A percentile compares a stretch with the other conserved stretches of the same genome.
These are phyloP conservation scores for Drosophila putrida DNA, from an alignment of 2,888 invertebrate species.

Conservation along the genomic window DNA sequence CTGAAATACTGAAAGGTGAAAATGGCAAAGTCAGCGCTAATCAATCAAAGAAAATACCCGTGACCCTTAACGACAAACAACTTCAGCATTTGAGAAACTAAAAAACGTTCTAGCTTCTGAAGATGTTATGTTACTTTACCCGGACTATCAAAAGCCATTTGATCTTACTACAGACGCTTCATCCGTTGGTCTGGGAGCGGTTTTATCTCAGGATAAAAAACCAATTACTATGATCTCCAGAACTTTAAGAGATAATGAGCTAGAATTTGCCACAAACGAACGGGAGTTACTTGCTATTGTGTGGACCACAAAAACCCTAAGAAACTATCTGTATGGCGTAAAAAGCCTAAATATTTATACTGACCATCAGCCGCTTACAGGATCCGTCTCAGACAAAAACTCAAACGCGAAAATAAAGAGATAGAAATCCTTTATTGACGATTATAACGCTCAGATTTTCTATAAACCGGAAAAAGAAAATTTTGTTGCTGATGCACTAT, in stretches of 20 bases:
- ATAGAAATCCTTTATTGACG: slow-evolving; percentile 1
- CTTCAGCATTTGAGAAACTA: not conserved
- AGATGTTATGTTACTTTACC: slow-evolving; percentile 1
- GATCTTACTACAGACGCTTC: not conserved
- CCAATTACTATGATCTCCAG: not conserved
- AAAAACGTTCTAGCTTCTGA: not conserved
- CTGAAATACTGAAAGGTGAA: not conserved
- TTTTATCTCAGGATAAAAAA: not conserved
- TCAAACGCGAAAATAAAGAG: slow-evolving; percentile 11
- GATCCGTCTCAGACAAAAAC: not conserved
- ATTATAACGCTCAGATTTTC: slow-evolving; percentile 2
- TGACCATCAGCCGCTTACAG: too few relatives aligned
- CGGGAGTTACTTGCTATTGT: not conserved
- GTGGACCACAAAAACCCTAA: too few relatives aligned
- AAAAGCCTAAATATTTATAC: too few relatives aligned
- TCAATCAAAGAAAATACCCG: not conserved
- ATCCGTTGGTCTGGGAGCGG: not conserved
- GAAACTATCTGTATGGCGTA: too few relatives aligned
- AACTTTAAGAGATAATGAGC: not conserved
- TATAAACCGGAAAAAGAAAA: slow-evolving; percentile 18
- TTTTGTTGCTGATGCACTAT: slow-evolving; percentile 10
- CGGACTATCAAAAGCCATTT: slow-evolving; percentile 1
- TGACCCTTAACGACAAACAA: not conserved
- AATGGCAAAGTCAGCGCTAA: slow-evolving; percentile 3
- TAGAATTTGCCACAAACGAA: not conserved